These are phyloP conservation scores for Willisornis vidua DNA, from an alignment of 2,113 vertebrate genomes.

Conservation along the genomic window DNA sequence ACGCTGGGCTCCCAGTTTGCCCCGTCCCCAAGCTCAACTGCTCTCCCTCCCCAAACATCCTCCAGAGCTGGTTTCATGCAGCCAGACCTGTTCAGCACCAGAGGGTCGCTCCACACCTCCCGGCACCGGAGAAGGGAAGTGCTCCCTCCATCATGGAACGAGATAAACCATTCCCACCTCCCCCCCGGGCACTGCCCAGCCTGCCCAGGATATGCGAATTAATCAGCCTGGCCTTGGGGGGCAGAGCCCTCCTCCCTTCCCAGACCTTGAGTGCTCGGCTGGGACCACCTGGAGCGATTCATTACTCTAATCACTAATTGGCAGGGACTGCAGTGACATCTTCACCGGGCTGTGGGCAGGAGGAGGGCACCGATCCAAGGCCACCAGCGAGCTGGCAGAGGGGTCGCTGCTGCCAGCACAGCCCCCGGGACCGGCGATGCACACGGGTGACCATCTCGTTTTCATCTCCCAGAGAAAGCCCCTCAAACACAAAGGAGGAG, in stretches of 20 bases:
- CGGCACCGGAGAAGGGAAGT: accelerated
- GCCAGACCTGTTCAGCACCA: not conserved
- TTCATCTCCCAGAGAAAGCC: not conserved
- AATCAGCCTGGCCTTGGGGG: not conserved
- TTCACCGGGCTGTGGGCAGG: not conserved
- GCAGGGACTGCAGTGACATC: not conserved
- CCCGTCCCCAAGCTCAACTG: not conserved
- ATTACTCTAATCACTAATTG: not conserved
- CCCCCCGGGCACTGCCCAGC: not conserved
- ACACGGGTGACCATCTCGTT: accelerated
- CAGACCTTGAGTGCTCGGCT: not conserved
- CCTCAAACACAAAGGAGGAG: accelerated
- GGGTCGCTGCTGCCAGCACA: not conserved
- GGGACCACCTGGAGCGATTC: not conserved
- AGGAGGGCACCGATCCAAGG: not conserved
- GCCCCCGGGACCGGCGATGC: not conserved
- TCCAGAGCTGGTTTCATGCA: not conserved
- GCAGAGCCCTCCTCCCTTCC: not conserved
- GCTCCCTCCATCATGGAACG: not conserved
- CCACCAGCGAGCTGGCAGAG: not conserved
- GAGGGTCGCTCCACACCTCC: not conserved
- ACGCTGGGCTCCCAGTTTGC: not conserved
- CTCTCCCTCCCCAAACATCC: not conserved
- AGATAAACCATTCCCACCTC: not conserved
- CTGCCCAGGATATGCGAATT: not conserved